Base-by-base conservation (phyloP, 2,113 vertebrate genomes). In the Bos javanicus region DNA sequence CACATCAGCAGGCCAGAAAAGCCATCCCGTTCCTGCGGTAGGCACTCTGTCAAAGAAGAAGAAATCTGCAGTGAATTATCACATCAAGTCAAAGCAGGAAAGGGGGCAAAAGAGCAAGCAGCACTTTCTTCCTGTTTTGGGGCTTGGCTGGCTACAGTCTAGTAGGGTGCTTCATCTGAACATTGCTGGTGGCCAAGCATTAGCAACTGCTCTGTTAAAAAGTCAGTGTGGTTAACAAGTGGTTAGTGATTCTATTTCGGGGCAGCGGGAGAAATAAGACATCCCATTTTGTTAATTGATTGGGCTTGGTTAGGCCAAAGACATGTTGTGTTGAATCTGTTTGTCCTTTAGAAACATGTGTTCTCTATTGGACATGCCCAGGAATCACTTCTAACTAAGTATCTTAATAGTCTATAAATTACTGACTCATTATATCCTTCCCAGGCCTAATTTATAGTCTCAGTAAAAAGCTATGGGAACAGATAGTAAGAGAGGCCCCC, bases 1-100 rank as follows among this genome's bases (percentile, higher is more conserved):
- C 98, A 90, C 46, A 88, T 99, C 98, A 99, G 99, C 99, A 99
- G 99, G 99, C 98, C 87, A 99, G 99, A 97, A 99, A 99, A 96
- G 99, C 98, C 99, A 99, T 99, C 98, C 99, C 99, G 1, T 95
- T 99, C 97, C 99, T 99, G 98, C 99, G 99, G 98, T 99, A 99
- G 97, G 99, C 99, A 92, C 98, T 99, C 99, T 99, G 99, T 98
- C 95, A 98, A 98, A 98, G 98, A 98, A 98, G 98, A 98, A 95
- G 98, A 98, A 99, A 99, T 98, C 98, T 99, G 99, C 67, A 98
- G 97, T 99, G 98, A 99, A 99, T 99, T 98, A 99, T 98, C 98
- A 98, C 98, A 97, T 98, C 98, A 96, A 96, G 87, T 98, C 84
- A 57, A 97, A 98, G 96, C 94, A 91, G 98, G 94, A 97, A 96